phyloP scores from a whole-genome alignment of 2,797 vertebrate species.

The Microctenopoma steveboyesi region DNA sequence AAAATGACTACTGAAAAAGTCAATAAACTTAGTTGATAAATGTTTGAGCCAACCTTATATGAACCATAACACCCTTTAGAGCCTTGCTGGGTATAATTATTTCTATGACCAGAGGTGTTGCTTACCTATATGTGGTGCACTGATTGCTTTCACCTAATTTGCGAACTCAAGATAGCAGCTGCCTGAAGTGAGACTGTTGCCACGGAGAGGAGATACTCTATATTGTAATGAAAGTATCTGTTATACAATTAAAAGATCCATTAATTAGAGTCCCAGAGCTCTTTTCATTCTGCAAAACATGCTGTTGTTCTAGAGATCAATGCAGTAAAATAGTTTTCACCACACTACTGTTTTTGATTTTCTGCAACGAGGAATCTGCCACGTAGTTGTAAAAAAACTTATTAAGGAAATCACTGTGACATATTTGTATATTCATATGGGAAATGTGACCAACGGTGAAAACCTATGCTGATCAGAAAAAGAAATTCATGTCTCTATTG shows the following conservation, averaged over 20 bases:
- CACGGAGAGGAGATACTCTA: background rate
- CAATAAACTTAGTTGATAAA: background rate
- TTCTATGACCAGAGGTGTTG: background rate
- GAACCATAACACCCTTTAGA: background rate
- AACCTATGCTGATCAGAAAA: no score
- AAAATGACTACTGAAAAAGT: background rate
- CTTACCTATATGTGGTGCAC: constrained; percentile 6
- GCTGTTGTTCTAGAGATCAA: background rate
- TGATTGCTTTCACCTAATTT: constrained; percentile 12
- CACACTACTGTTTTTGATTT: background rate
- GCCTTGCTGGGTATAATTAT: background rate
- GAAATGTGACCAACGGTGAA: background rate
- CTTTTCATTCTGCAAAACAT: background rate
- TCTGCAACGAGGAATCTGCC: no score
- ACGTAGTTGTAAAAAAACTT: no score
- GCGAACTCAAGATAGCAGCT: background rate
- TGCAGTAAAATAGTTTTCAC: background rate
- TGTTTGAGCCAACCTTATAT: background rate
- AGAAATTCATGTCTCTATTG: no score
- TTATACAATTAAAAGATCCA: background rate
- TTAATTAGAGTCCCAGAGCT: constrained; percentile 6
- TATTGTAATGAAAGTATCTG: constrained; percentile 1
- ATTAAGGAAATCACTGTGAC: no score
- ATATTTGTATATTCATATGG: background rate
- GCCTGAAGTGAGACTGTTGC: constrained; percentile 7